Evolutionary conservation across 1,140 invertebrate genomes (phyloP).

Genomic region (Himalopsyche phryganea): DNA sequence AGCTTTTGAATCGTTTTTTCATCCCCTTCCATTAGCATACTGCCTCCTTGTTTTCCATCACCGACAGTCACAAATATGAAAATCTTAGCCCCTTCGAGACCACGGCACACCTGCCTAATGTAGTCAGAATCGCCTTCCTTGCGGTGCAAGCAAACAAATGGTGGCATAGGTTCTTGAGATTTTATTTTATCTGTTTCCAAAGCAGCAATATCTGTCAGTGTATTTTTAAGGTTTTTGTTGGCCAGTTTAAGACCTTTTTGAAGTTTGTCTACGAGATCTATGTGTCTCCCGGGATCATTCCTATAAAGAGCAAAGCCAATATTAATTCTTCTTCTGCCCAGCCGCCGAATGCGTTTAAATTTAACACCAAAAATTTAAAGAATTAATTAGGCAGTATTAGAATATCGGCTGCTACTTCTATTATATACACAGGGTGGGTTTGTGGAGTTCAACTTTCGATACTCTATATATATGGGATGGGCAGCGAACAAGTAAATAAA

Average conservation of each 20-base stretch:
- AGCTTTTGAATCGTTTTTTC: constrained; percentile 7
- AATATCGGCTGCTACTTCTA: no score
- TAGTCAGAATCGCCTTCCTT: constrained; percentile 74
- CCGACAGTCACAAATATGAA: constrained; percentile 66
- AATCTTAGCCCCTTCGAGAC: constrained; percentile 54
- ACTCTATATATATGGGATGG: no score
- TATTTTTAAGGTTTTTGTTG: constrained; percentile 61
- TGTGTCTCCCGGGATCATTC: constrained; percentile 64
- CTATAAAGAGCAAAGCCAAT: no score
- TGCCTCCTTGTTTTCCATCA: constrained; percentile 43
- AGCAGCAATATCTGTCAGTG: constrained; percentile 65
- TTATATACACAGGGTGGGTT: no score
- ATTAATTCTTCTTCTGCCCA: no score
- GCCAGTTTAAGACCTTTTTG: constrained; percentile 62
- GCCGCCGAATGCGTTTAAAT: no score
- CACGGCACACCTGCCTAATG: constrained; percentile 62
- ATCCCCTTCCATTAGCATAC: constrained; percentile 13
- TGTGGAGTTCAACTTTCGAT: no score
- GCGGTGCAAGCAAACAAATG: constrained; percentile 59
- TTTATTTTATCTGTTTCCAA: constrained; percentile 62
- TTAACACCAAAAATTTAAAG: no score
- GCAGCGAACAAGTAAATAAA: not conserved
- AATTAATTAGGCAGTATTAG: no score
- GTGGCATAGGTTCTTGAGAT: constrained; percentile 47
- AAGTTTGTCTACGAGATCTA: constrained; percentile 67